Evolutionary conservation across 1,140 invertebrate species (phyloP).

Genomic region (Leptinotarsa defecta): DNA sequence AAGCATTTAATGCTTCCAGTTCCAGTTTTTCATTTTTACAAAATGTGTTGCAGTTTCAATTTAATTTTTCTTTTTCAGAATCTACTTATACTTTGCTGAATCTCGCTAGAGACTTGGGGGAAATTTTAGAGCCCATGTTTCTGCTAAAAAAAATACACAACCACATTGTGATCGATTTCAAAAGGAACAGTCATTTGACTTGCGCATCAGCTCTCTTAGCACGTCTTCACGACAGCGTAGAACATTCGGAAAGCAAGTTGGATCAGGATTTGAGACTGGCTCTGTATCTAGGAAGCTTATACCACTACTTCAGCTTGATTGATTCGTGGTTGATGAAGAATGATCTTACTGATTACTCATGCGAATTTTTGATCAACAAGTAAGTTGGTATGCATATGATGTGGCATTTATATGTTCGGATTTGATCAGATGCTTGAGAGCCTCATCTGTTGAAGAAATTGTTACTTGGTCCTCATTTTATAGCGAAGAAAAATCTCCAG

Average conservation of each 20-base stretch:
- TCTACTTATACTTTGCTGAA: conserved; percentile 56
- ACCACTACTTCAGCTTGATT: conserved; percentile 61
- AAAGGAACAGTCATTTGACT: conserved; percentile 50
- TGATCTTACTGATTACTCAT: conserved; percentile 59
- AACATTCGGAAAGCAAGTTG: conserved; percentile 55
- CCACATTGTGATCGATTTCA: conserved; percentile 53
- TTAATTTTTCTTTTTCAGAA: conserved; percentile 39
- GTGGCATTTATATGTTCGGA: background rate
- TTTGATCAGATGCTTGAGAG: too few species aligned
- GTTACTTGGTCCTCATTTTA: too few species aligned
- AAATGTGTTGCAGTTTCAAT: too few species aligned
- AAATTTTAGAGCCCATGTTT: conserved; percentile 54
- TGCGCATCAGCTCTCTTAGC: conserved; percentile 57
- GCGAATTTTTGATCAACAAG: conserved; percentile 62
- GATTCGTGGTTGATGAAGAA: conserved; percentile 62
- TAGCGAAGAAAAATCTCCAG: too few species aligned
- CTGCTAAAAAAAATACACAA: conserved; percentile 59
- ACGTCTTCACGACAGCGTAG: conserved; percentile 56
- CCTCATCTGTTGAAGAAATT: too few species aligned
- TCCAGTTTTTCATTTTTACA: too few species aligned
- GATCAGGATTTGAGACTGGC: conserved; percentile 58
- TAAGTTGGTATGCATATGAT: conserved; percentile 41
- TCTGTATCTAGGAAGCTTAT: conserved; percentile 59
- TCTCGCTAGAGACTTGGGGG: conserved; percentile 53
- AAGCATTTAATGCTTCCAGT: too few species aligned